phyloP scores from a whole-genome alignment of 2,113 vertebrate species.

The Paracanthobrama guichenoti region DNA sequence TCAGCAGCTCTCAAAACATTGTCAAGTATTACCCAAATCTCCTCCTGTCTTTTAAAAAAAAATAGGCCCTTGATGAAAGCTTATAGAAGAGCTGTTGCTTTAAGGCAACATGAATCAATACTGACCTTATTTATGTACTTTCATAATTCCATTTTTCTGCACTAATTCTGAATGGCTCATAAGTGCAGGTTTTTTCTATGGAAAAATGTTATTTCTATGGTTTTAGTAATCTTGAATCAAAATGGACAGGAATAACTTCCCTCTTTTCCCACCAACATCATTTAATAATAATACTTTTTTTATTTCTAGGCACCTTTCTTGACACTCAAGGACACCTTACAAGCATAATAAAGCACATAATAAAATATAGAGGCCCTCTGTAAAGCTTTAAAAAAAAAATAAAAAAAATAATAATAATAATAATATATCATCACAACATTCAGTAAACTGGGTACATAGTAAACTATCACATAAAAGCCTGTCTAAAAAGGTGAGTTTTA shows the following conservation, averaged over 20 bases:
- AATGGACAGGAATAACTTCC: background rate
- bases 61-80: background rate
- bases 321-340: no score
- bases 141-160: background rate
- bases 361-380: no score
- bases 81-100: background rate
- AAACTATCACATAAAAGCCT: no score
- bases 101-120: background rate
- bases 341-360: no score
- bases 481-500: no score
- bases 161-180: background rate
- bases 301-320: no score
- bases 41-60: background rate
- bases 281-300: background rate
- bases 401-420: no score
- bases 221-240: background rate
- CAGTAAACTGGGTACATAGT: no score
- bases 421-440: no score
- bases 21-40: slow-evolving; percentile 31
- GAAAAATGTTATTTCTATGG: background rate
- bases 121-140: background rate
- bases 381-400: no score
- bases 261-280: background rate
- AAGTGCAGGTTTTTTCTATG: background rate
- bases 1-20: slow-evolving; percentile 35